Evolutionary conservation across 2,113 vertebrate genomes (phyloP).

Genomic region (Budorcas taxicolor): DNA sequence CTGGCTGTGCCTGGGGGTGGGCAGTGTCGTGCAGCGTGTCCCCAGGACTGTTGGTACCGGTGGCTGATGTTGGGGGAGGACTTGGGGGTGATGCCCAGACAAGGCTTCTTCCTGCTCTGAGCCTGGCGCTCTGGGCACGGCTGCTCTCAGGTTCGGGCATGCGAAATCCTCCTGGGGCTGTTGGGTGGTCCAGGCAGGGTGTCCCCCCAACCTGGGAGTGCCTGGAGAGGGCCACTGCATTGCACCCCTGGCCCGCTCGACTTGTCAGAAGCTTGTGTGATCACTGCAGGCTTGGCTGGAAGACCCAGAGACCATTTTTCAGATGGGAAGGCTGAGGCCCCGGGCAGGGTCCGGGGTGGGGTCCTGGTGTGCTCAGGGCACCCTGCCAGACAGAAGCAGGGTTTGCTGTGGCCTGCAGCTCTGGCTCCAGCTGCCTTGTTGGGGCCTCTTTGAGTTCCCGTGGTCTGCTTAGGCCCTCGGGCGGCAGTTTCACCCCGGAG

Average conservation of each 20-base stretch:
- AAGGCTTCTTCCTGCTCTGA: not conserved
- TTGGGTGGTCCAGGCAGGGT: not conserved
- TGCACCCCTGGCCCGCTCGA: fast-evolving
- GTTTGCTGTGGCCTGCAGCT: not conserved
- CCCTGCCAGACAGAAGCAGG: not conserved
- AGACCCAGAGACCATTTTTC: fast-evolving
- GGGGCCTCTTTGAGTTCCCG: not conserved
- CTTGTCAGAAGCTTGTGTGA: not conserved
- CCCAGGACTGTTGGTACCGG: fast-evolving
- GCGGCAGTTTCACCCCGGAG: not conserved
- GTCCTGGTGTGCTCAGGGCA: not conserved
- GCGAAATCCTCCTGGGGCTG: fast-evolving
- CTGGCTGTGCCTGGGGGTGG: fast-evolving
- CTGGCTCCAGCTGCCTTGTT: not conserved
- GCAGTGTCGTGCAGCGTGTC: fast-evolving
- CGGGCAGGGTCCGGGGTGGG: not conserved
- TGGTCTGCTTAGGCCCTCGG: not conserved
- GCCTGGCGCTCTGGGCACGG: fast-evolving
- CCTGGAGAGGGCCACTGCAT: fast-evolving
- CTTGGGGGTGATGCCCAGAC: fast-evolving
- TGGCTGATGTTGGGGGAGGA: fast-evolving
- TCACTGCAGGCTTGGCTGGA: fast-evolving
- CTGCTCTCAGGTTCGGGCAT: fast-evolving
- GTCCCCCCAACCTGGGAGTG: fast-evolving
- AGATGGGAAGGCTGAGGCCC: not conserved